Base-by-base conservation (phyloP, 2,888 invertebrate genomes). In the Euplagia quadripunctaria region DNA sequence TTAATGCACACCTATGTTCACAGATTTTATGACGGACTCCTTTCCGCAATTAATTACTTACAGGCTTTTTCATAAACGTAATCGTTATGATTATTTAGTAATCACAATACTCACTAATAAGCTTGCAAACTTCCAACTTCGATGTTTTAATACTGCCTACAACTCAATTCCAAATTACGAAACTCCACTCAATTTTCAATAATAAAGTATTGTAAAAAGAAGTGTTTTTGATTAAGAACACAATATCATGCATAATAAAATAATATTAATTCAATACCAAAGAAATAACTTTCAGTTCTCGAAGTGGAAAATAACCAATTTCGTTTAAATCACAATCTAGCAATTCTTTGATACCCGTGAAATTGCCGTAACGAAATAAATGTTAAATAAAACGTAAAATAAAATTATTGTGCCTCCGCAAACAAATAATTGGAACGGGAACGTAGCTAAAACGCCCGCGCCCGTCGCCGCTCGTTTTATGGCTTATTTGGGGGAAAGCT, bases 311-410 rank as follows among this genome's bases (percentile, higher is more conserved):
- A 95, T 95, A 95, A 94, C 92, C 94, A 95, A 95, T 95, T 94
- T 89, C 92, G 91, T 93, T 94, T 94, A 94, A 96, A 95, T 95
- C 95, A 94, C 94, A 94, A 95, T 93, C 94, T 94, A 94, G 94
- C 94, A 91, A 94, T 94, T 92, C 95, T 94, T 94, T 95, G 95
- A 96, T 95, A 94, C 93, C 95, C 95, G 93, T 96, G 95, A 96
- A 96, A 96, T 96, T 94, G 94, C 93, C 95, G 95, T 94, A 95
- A 95, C 95, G 95, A 93, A 94, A 95, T 96, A 96, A 96, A 96
- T 95, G 95, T 95, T 96, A 94, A 95, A 95, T 96, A 96, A 96
- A 96, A 96, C 95, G 95, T 94, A 94, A 95, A 96, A 95, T 94
- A 96, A 96, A 96, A 95, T 95, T 94, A 94, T 95, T 94, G 93